Evolutionary conservation across 2,797 vertebrate species (phyloP), one percentile per base, ranked within the genome.

Genomic region (Coregonus suidteri): DNA sequence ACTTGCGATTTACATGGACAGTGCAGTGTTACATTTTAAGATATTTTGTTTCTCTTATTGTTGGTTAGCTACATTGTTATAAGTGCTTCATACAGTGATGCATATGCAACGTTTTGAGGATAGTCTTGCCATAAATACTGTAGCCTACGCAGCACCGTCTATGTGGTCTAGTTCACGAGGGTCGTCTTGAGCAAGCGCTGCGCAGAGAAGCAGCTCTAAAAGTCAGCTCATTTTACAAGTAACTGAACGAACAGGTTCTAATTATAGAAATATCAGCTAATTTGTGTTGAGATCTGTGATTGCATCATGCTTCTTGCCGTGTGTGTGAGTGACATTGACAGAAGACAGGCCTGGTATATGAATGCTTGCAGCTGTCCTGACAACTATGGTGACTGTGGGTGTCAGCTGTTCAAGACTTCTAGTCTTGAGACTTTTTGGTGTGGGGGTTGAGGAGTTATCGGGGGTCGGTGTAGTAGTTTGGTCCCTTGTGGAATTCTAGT

Each of bases 301-400:
- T 66, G 18, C n/a, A 64, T 30, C n/a, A 30, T 65, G 62, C 6
- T 11, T 20, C n/a, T 25, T 66, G 13, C 20, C 4, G 64, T 65
- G 25, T 65, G 15, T 56, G 54, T 34, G 64, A 65, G 64, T 65
- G 64, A 65, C 65, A 67, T 14, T 34, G 31, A 37, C 31, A 18
- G 14, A 67, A 18, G 31, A 16, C 66, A 4, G 62, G 15, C 31
- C 25, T 16, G 16, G 66, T 16, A 67, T 67, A 35, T 2, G 31
- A 14, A 37, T 67, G 66, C 11, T 67, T 67, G 66, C 34, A 67
- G 66, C 66, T 67, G 66, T 67, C 34, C 30, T 67, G 66, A 6
- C 65, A 30, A 6, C 65, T 67, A 67, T 30, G 30, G 66, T 31
- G 30, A 34, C 15, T 35, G 66, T 65, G 15, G 13, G 65, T 62